These are phyloP conservation scores for Picathartes gymnocephalus DNA, from an alignment of 2,113 vertebrate species.

Conservation along the genomic window DNA sequence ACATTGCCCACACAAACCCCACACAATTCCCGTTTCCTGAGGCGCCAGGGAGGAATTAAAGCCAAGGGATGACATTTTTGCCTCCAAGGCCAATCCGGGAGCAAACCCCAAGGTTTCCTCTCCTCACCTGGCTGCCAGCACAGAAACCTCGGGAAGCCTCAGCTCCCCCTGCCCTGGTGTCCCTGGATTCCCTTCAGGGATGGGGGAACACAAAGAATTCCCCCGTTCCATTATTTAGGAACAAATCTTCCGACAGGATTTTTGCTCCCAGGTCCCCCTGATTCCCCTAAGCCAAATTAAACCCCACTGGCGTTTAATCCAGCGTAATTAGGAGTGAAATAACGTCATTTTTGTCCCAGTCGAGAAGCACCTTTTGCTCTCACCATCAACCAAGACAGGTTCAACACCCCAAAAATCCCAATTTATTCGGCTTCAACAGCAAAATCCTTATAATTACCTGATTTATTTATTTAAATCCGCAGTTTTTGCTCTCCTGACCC, in stretches of 20 bases:
- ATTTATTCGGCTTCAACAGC: neutral
- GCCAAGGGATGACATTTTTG: neutral
- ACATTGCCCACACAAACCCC: rapidly evolving
- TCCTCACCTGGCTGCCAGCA: neutral
- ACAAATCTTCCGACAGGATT: neutral
- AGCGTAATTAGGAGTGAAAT: rapidly evolving
- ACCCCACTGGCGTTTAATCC: neutral
- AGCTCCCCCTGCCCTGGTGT: rapidly evolving
- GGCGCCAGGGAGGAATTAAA: neutral
- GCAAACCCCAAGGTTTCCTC: neutral
- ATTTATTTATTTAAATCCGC: neutral
- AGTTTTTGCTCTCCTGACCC: neutral
- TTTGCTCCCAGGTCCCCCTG: neutral
- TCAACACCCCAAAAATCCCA: neutral
- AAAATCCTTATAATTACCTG: neutral
- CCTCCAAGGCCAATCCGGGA: neutral
- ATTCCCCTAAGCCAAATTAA: neutral
- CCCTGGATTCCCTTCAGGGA: neutral
- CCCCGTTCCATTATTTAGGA: rapidly evolving
- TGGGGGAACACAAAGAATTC: rapidly evolving
- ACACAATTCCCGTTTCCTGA: neutral
- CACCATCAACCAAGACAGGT: neutral
- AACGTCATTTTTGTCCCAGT: neutral
- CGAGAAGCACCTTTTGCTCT: neutral
- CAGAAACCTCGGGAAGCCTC: neutral